These are phyloP conservation scores for Stegana nigrithorax DNA, from an alignment of 2,888 invertebrate genomes.

Conservation along the genomic window DNA sequence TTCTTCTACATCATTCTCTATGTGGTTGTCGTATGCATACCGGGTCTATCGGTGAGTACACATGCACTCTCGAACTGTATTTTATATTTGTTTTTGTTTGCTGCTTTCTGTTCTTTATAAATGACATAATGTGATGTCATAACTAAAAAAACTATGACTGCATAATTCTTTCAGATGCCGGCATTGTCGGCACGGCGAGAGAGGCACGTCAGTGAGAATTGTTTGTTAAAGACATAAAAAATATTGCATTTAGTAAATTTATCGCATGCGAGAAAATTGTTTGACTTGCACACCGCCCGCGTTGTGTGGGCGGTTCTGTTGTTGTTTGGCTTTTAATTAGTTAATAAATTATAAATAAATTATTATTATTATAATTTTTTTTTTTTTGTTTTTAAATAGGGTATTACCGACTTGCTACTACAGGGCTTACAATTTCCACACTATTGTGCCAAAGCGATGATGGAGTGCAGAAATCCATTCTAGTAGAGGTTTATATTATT, in stretches of 20 bases:
- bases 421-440: conserved; percentile 78
- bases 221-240: too few relatives aligned
- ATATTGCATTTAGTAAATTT: too few relatives aligned
- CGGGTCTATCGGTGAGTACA: conserved; percentile 75
- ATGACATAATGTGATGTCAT: not conserved
- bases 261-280: conserved; percentile 8
- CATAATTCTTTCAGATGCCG: not conserved
- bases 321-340: not conserved
- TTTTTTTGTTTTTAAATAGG: conserved; percentile 70
- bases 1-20: conserved; percentile 77
- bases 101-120: too few relatives aligned
- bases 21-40: conserved; percentile 78
- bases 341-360: not conserved
- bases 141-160: not conserved
- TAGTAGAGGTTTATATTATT: conserved; percentile 35
- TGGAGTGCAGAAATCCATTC: conserved; percentile 73
- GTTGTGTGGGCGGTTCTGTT: too few relatives aligned
- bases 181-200: not conserved
- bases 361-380: not conserved
- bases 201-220: not conserved
- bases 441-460: conserved; percentile 78
- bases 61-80: too few relatives aligned
- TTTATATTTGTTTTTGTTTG: too few relatives aligned
- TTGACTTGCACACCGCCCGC: not conserved
- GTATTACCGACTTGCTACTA: conserved; percentile 75